phyloP scores from a whole-genome alignment of 2,888 invertebrate species.

The Calameuta pallipes region DNA sequence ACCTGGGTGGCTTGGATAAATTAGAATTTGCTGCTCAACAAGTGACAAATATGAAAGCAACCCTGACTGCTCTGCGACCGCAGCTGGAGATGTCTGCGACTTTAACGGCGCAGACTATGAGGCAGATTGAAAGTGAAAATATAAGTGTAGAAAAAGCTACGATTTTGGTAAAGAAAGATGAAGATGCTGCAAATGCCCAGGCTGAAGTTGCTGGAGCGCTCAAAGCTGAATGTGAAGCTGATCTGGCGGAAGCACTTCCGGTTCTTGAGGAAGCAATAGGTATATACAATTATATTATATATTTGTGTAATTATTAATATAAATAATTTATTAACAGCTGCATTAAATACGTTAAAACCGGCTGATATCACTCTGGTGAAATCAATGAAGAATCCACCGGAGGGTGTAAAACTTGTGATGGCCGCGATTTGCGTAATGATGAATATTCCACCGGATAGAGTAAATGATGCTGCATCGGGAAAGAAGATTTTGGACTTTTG shows the following conservation, averaged over 20 bases:
- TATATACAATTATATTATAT: slow-evolving; percentile 19
- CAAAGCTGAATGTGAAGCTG: slow-evolving; percentile 92
- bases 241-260: slow-evolving; percentile 88
- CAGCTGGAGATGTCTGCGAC: slow-evolving; percentile 78
- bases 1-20: slow-evolving; percentile 82
- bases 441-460: slow-evolving; percentile 80
- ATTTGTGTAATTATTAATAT: background rate
- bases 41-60: slow-evolving; percentile 81
- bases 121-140: slow-evolving; percentile 81
- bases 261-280: slow-evolving; percentile 79
- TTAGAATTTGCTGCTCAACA: slow-evolving; percentile 81
- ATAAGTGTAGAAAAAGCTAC: slow-evolving; percentile 83
- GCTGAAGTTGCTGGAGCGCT: slow-evolving; percentile 86
- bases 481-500: slow-evolving; percentile 83
- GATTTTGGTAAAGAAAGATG: slow-evolving; percentile 84
- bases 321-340: slow-evolving; percentile 67
- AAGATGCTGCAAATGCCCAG: slow-evolving; percentile 87
- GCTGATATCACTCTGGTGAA: slow-evolving; percentile 87
- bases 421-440: slow-evolving; percentile 92
- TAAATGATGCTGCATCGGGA: slow-evolving; percentile 78
- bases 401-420: slow-evolving; percentile 85
- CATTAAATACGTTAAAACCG: slow-evolving; percentile 87
- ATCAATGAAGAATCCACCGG: slow-evolving; percentile 90
- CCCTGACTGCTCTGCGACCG: slow-evolving; percentile 79
- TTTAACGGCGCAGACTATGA: slow-evolving; percentile 81